Evolutionary conservation across 92 coral and sea anemone genomes (phyloP).

Genomic region (Muricea muricata): DNA sequence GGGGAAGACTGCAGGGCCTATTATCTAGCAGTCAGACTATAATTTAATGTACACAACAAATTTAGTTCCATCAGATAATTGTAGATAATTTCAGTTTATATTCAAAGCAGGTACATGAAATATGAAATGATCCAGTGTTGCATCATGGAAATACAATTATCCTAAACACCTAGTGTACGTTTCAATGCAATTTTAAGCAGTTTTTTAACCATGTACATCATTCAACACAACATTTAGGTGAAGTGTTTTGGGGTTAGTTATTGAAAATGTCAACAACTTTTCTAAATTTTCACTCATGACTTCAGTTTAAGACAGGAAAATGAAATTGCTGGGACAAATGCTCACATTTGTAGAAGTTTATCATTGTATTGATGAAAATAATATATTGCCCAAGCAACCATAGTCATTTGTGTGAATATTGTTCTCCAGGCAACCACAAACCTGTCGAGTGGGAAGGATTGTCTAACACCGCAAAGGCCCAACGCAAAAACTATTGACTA

Average conservation of each 20-base stretch:
- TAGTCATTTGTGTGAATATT: slow-evolving; percentile 5
- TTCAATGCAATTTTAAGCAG: background rate
- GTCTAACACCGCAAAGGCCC: slow-evolving; percentile 25
- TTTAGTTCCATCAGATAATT: background rate
- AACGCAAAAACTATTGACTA: background rate
- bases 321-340: too few relatives aligned
- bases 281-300: background rate
- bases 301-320: background rate
- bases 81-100: background rate
- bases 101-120: background rate
- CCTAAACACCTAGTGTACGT: background rate
- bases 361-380: background rate
- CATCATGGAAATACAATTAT: background rate
- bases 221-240: background rate
- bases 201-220: background rate
- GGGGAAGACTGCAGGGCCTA: too few relatives aligned
- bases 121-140: too few relatives aligned
- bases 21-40: too few relatives aligned
- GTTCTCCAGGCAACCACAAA: slow-evolving; percentile 51
- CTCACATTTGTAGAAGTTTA: too few relatives aligned
- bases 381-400: background rate
- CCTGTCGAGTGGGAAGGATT: slow-evolving; percentile 21
- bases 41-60: background rate
- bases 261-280: background rate
- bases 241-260: background rate